Evolutionary conservation across 2,888 invertebrate species (phyloP), one percentile per base, ranked within the genome.

Genomic region (Elegia similella): DNA sequence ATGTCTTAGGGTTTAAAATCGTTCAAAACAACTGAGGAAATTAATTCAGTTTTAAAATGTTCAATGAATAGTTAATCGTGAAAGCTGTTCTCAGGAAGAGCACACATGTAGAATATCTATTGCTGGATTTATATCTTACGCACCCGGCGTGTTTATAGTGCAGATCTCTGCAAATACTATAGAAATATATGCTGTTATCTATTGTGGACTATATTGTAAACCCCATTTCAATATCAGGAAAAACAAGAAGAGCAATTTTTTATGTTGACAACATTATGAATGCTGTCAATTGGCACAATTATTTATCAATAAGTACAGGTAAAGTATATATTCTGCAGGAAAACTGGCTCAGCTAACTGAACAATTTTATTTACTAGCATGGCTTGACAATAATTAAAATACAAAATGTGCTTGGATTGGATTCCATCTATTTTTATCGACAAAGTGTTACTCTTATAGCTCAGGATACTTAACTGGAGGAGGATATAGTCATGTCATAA

Each of bases 51-150:
- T 78, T 76, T 75, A 76, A 76, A 81, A 81, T 82, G 80, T 73
- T 76, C 62, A 59, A 62, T 61, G 75, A 81, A 81, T 81, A 75
- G 74, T 77, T 73, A 76, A 71, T 73, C 76, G 85, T 81, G 86
- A 88, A 89, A 87, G 87, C 80, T 73, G 72, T 88, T 84, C 88
- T 72, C 64, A 79, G 86, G 84, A 84, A 56, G 72, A 68, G 65
- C 57, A 62, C 65, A 76, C 82, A 78, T 78, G 82, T 71, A 60
- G 85, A 81, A 82, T 84, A 73, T 68, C 64, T 71, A 79, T 75
- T 74, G 72, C 73, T 69, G 65, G 54, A 55, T 56, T 59, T 57
- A 50, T 52, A 34, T 46, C 42, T 46, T 7, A 32, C 54, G 30
- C 23, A 43, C 8, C 23, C 8, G 23, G 13, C n/a, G 29, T 7